These are phyloP conservation scores for Hydropotes inermis DNA, from an alignment of 2,113 vertebrate genomes.

Conservation along the genomic window DNA sequence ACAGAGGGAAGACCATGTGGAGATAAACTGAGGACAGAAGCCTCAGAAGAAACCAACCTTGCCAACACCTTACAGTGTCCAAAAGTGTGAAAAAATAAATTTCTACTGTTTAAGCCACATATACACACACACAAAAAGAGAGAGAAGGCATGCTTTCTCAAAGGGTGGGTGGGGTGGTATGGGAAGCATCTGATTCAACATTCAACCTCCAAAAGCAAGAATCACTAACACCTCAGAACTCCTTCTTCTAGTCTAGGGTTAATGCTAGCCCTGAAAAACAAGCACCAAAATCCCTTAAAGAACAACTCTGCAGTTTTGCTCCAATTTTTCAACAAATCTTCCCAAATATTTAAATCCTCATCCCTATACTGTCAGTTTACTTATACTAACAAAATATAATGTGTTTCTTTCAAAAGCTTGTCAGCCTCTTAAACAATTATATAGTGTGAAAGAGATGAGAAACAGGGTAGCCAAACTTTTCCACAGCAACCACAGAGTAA, in stretches of 20 bases:
- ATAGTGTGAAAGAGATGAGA: background rate
- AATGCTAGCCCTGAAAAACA: background rate
- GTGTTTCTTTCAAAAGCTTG: background rate
- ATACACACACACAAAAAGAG: background rate
- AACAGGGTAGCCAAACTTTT: background rate
- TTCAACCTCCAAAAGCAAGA: background rate
- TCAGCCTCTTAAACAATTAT: background rate
- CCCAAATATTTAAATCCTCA: background rate
- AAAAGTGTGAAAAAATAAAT: background rate
- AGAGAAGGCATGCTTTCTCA: background rate
- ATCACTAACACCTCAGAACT: background rate
- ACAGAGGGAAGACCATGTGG: background rate
- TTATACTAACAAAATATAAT: background rate
- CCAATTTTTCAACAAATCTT: background rate
- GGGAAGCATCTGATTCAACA: background rate
- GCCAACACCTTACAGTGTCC: background rate
- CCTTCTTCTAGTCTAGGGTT: background rate
- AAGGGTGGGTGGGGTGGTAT: background rate
- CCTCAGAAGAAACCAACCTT: background rate
- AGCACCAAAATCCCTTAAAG: background rate
- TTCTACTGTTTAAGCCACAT: background rate
- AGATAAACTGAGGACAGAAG: background rate
- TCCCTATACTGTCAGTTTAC: background rate
- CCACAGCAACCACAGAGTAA: background rate
- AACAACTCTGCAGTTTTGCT: background rate